Evolutionary conservation across 2,113 vertebrate genomes (phyloP).

Genomic region (Bettongia penicillata): DNA sequence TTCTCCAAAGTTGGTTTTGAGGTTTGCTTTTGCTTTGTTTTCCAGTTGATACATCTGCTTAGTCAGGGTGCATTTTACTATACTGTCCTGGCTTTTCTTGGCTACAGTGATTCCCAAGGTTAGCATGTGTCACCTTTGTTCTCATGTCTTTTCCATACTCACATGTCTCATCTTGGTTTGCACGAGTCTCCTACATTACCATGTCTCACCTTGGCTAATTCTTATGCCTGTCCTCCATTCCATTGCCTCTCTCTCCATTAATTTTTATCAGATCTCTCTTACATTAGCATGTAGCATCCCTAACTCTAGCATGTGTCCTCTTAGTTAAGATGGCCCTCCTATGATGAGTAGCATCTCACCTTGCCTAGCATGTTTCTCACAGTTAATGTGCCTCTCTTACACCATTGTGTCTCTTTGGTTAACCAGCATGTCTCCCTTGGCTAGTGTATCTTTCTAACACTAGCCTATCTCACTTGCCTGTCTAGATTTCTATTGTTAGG

Average conservation of each 20-base stretch:
- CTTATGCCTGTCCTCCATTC: neutral
- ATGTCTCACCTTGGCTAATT: neutral
- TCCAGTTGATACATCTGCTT: neutral
- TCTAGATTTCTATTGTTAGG: neutral
- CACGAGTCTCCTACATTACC: neutral
- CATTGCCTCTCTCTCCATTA: neutral
- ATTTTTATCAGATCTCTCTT: neutral
- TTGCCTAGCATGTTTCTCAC: constrained; percentile 14
- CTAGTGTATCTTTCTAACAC: constrained; percentile 26
- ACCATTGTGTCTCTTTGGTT: neutral
- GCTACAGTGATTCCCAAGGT: neutral
- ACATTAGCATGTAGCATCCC: neutral
- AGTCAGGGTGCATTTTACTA: neutral
- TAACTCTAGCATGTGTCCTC: constrained; percentile 17
- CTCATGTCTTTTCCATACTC: neutral
- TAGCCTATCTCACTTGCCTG: neutral
- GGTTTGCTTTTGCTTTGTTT: neutral
- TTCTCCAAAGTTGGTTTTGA: neutral
- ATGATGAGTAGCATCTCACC: neutral
- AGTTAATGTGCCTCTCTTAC: neutral
- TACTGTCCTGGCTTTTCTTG: neutral
- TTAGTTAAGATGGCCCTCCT: neutral
- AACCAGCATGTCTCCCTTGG: neutral
- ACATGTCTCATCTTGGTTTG: neutral
- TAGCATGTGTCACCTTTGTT: neutral